Evolutionary conservation across 2,113 vertebrate species (phyloP).

Genomic region (Grallaria varia): DNA sequence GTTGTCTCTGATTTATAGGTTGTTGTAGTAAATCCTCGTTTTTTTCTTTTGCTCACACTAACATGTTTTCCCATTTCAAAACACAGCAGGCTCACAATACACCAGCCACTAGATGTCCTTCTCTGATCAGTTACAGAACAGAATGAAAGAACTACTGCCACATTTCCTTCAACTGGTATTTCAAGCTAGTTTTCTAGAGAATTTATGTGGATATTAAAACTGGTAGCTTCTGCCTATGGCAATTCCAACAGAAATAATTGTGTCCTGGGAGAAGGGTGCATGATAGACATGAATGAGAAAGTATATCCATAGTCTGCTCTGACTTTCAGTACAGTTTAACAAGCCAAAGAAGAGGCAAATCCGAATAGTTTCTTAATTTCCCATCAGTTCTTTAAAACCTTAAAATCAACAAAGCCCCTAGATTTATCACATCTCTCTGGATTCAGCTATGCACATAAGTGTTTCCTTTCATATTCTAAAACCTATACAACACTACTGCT

Average conservation of each 20-base stretch:
- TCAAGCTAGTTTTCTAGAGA: not conserved
- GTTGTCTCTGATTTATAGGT: not conserved
- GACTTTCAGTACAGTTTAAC: not conserved
- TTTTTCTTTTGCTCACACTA: not conserved
- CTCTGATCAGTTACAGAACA: not conserved
- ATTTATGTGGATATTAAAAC: not conserved
- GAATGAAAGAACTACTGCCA: not conserved
- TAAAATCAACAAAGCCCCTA: not conserved
- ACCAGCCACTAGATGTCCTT: conserved; percentile 73
- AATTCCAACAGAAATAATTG: not conserved
- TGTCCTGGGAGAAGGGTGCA: not conserved
- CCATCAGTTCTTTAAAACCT: not conserved
- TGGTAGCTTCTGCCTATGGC: not conserved
- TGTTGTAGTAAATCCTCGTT: not conserved
- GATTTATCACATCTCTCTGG: not conserved
- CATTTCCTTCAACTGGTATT: not conserved
- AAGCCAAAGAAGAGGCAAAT: not conserved
- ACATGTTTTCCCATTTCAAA: not conserved
- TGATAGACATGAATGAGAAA: not conserved
- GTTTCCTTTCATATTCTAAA: not conserved
- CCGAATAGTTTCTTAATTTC: not conserved
- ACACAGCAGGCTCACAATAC: not conserved
- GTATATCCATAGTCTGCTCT: not conserved
- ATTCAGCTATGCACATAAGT: accelerated
- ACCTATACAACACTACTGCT: not conserved